Base-by-base conservation (phyloP, 2,888 invertebrate genomes). In the Myopa tessellatipennis region DNA sequence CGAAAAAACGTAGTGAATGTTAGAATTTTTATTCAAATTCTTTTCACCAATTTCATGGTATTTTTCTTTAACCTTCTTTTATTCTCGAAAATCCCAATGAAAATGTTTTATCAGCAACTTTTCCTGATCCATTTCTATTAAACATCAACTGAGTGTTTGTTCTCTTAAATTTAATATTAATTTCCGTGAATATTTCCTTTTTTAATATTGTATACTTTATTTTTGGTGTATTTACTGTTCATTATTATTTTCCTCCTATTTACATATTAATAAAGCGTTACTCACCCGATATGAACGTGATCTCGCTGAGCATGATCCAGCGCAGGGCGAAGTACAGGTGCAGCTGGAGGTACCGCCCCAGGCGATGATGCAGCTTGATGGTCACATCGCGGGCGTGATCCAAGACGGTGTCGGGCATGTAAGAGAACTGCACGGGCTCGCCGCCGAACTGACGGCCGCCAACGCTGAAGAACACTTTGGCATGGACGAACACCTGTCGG, bases 301-400 rank as follows among this genome's bases (percentile, higher is more conserved):
- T 92, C 90, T 96, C 96, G 88, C 95, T 95, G 85, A 96, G 91
- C 91, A 96, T 92, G 86, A 96, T 93, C 96, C 96, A 96, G 83
- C 93, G 91, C 65, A 93, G 92, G 77, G 94, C 94, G 88, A 95
- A 96, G 89, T 94, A 94, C 75, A 96, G 91, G 86, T 94, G 93
- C 85, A 94, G 90, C 90, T 94, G 94, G 82, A 96, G 90, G 89
- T 92, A 95, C 82, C 92, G 91, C 77, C 94, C 96, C 76, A 95
- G 91, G 78, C 94, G 91, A 85, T 95, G 92, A 86, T 94, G 93
- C 80, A 96, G 91, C 86, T 94, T 93, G 86, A 96, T 93, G 86
- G 94, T 93, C 83, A 96, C 94, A 88, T 95, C 94, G 80, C 96
- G 91, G 73, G 96, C 94, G 85, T 93, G 93, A 88, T 95, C 95